Conservation (phyloP, 2,888 invertebrate genomes). For the Neuroscelio doddi region DNA sequence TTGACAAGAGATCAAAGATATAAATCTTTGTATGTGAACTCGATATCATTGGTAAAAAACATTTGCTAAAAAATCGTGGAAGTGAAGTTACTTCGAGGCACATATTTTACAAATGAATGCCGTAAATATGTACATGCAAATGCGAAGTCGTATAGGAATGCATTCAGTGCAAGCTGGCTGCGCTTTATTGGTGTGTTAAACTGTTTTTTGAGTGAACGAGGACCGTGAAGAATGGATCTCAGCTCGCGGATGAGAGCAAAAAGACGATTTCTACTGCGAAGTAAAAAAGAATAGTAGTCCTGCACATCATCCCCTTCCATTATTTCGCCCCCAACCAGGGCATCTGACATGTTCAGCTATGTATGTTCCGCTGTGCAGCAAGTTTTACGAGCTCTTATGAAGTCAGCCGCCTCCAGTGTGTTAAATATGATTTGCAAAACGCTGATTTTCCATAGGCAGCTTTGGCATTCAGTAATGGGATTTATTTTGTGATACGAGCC, state of each 20-base stretch:
- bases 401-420: constrained; percentile 22
- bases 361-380: constrained; percentile 12
- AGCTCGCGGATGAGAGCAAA: constrained; percentile 28
- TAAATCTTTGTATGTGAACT: too few species aligned
- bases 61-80: background rate
- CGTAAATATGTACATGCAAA: constrained; percentile 34
- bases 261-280: constrained; percentile 19
- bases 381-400: constrained; percentile 31
- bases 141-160: background rate
- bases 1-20: too few species aligned
- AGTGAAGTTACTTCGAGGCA: constrained; percentile 13
- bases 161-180: constrained; percentile 7
- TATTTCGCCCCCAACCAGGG: constrained; percentile 10
- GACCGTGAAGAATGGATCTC: constrained; percentile 28
- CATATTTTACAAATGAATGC: constrained; percentile 28
- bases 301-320: constrained; percentile 9
- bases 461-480: too few species aligned
- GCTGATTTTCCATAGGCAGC: constrained; percentile 25
- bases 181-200: constrained; percentile 39
- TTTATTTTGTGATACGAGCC: too few species aligned
- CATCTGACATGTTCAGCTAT: background rate
- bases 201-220: constrained; percentile 26
- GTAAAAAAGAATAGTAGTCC: constrained; percentile 33
- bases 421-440: constrained; percentile 27
- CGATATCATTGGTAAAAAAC: too few species aligned